Percentiles rank a stretch among this genome's conserved stretches.
Evolutionary conservation across 2,888 invertebrate genomes (phyloP).

Genomic region (Troides helena): DNA sequence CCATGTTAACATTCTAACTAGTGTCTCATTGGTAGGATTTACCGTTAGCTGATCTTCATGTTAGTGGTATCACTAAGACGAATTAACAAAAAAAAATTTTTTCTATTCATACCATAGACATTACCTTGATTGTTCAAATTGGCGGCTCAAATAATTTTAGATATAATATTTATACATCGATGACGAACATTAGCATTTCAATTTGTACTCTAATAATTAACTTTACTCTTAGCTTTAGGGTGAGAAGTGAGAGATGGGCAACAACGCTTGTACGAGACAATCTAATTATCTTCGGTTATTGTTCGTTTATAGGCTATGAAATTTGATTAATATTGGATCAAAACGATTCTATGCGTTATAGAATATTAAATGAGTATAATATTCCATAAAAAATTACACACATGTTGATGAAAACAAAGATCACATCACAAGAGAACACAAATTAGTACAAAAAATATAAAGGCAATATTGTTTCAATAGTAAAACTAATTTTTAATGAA

Average conservation of each 20-base stretch:
- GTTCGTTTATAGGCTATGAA: slow-evolving; percentile 19
- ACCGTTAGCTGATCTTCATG: too few relatives aligned
- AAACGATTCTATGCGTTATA: not conserved
- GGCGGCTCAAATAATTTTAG: not conserved
- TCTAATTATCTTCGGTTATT: slow-evolving; percentile 29
- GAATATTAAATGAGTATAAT: not conserved
- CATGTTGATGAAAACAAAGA: not conserved
- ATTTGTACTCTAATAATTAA: slow-evolving; percentile 23
- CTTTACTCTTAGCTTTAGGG: slow-evolving; percentile 18
- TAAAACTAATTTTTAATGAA: too few relatives aligned
- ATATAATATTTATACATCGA: slow-evolving; percentile 3
- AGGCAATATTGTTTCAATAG: too few relatives aligned
- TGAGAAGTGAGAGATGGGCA: slow-evolving; percentile 4
- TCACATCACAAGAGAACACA: not conserved
- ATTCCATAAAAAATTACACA: not conserved
- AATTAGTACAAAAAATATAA: not conserved
- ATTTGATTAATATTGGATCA: slow-evolving; percentile 21
- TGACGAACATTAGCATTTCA: slow-evolving; percentile 25
- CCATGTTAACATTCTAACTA: too few relatives aligned
- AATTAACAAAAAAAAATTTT: too few relatives aligned
- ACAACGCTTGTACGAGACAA: slow-evolving; percentile 23
- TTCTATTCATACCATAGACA: not conserved
- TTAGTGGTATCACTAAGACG: too few relatives aligned
- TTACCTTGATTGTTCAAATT: not conserved
- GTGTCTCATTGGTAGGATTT: too few relatives aligned